Percentiles rank a stretch among this genome's conserved stretches.
phyloP scores from a whole-genome alignment of 2,888 invertebrate genomes.

The Aphelenchoides bicaudatus region DNA sequence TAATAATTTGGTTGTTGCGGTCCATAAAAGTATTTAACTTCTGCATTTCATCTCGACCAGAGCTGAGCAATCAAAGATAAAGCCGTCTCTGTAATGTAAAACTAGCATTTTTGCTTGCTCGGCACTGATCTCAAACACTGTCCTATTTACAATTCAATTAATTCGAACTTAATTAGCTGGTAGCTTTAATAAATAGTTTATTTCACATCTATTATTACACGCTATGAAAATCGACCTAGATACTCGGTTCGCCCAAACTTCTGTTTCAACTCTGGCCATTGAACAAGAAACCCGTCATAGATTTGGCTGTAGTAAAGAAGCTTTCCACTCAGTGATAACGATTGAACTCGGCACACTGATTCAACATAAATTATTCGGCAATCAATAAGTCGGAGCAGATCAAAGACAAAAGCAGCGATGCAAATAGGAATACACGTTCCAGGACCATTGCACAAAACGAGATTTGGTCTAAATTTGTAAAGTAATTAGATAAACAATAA shows the following conservation, averaged over 20 bases:
- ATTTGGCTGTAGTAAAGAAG: conserved; percentile 73
- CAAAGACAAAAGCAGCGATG: conserved; percentile 72
- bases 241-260: conserved; percentile 65
- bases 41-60: background rate
- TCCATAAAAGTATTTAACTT: conserved; percentile 16
- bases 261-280: conserved; percentile 78
- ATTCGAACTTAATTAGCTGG: conserved; percentile 1
- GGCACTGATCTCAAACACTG: background rate
- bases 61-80: background rate
- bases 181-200: background rate
- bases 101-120: background rate
- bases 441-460: conserved; percentile 87
- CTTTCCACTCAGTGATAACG: conserved; percentile 81
- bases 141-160: background rate
- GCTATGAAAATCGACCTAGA: conserved; percentile 28
- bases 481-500: conserved; percentile 74
- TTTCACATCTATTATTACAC: too few species aligned
- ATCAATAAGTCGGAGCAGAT: conserved; percentile 63
- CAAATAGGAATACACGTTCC: conserved; percentile 92
- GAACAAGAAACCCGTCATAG: conserved; percentile 82
- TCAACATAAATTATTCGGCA: conserved; percentile 83
- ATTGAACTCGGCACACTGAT: conserved; percentile 86
- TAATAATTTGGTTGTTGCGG: conserved; percentile 21
- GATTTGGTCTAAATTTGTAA: conserved; percentile 72
- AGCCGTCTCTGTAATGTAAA: background rate